A percentile compares a stretch with the other conserved stretches of the same genome.
phyloP scores from a whole-genome alignment of 2,888 invertebrate genomes.

The Caenorhabditis sp. region DNA sequence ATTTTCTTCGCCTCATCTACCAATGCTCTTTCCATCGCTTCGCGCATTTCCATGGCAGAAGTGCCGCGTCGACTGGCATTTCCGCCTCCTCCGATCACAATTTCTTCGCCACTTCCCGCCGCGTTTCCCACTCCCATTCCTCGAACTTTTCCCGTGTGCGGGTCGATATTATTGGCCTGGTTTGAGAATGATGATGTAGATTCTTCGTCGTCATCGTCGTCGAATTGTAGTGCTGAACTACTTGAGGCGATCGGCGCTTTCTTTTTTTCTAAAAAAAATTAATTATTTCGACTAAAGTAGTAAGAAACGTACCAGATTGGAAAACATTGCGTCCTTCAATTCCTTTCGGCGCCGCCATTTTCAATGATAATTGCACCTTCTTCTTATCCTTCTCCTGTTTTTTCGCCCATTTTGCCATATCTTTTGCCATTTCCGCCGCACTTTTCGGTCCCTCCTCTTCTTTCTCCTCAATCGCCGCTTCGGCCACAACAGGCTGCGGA shows the following conservation, averaged over 20 bases:
- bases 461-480: neutral
- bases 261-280: slow-evolving; percentile 17
- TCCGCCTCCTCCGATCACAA: neutral
- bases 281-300: neutral
- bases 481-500: slow-evolving; percentile 2
- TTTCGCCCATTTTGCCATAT: slow-evolving; percentile 94
- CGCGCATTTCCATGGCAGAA: slow-evolving; percentile 19
- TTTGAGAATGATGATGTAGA: too few species aligned
- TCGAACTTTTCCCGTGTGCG: slow-evolving; percentile 6
- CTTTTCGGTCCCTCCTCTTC: slow-evolving; percentile 64
- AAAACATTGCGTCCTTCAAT: slow-evolving; percentile 49
- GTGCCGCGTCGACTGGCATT: neutral
- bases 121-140: neutral
- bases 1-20: slow-evolving; percentile 64
- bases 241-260: neutral
- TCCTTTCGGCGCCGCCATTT: slow-evolving; percentile 23
- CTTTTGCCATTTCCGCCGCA: slow-evolving; percentile 73
- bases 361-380: slow-evolving; percentile 48
- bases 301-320: slow-evolving; percentile 11
- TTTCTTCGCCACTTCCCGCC: neutral
- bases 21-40: slow-evolving; percentile 58
- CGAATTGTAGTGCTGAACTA: neutral
- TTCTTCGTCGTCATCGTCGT: slow-evolving; percentile 23
- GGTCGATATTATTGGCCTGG: slow-evolving; percentile 2
- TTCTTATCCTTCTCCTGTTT: slow-evolving; percentile 91